phyloP scores from a whole-genome alignment of 1,140 invertebrate species.

The Forficula auricularia region DNA sequence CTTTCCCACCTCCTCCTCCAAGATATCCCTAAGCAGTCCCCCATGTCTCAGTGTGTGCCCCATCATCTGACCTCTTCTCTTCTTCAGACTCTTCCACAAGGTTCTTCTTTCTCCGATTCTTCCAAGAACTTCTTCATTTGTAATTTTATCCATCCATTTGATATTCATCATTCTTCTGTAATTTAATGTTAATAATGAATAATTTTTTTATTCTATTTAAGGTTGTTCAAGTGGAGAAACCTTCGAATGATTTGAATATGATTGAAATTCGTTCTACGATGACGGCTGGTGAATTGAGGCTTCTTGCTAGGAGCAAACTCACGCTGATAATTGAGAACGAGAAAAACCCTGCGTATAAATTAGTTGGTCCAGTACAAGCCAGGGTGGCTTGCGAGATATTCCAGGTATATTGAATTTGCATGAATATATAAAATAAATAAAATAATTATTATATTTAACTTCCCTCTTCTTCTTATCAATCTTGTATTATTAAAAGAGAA shows the following conservation, averaged over 20 bases:
- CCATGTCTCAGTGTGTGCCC: too few relatives aligned
- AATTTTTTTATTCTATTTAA: slow-evolving; percentile 10
- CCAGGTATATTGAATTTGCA: slow-evolving; percentile 29
- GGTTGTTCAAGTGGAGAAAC: slow-evolving; percentile 37
- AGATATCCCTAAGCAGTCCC: too few relatives aligned
- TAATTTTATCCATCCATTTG: too few relatives aligned
- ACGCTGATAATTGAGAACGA: slow-evolving; percentile 44
- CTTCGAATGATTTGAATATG: slow-evolving; percentile 51
- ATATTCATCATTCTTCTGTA: too few relatives aligned
- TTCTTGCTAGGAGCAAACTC: slow-evolving; percentile 50
- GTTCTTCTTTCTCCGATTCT: too few relatives aligned
- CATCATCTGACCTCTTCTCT: too few relatives aligned
- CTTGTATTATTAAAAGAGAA: too few relatives aligned
- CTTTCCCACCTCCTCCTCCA: too few relatives aligned
- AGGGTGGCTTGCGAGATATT: slow-evolving; percentile 63
- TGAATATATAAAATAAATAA: background rate
- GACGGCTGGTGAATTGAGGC: slow-evolving; percentile 45
- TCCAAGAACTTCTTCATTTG: too few relatives aligned
- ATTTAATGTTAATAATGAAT: too few relatives aligned
- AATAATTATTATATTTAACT: background rate
- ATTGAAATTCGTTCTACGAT: slow-evolving; percentile 55
- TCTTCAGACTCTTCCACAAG: too few relatives aligned
- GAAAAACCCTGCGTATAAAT: slow-evolving; percentile 35
- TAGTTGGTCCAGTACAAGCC: slow-evolving; percentile 46
- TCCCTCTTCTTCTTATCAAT: too few relatives aligned